Conservation (phyloP, 1,140 invertebrate species). For the Varroa destructor region DNA sequence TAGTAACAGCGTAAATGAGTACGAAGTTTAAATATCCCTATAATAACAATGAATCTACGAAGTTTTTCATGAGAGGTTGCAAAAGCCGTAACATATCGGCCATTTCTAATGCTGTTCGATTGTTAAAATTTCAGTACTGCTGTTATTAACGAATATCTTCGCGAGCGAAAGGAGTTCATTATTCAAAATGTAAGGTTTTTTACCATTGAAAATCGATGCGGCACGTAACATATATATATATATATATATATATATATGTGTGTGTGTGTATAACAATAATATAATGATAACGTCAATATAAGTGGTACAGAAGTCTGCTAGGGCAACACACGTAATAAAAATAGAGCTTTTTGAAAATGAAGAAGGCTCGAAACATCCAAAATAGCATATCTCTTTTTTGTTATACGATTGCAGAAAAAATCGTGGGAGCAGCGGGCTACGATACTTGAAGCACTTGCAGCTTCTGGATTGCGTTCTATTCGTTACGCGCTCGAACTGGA, state of each 20-base stretch:
- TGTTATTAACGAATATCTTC: slow-evolving; percentile 44
- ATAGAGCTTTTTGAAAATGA: too few relatives aligned
- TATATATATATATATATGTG: too few relatives aligned
- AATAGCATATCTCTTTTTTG: too few relatives aligned
- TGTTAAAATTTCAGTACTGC: slow-evolving; percentile 49
- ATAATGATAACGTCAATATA: too few relatives aligned
- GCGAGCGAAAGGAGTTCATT: slow-evolving; percentile 34
- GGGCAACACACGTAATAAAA: too few relatives aligned
- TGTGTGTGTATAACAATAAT: too few relatives aligned
- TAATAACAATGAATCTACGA: slow-evolving; percentile 27
- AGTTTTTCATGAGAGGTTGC: neutral
- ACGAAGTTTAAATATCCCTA: slow-evolving; percentile 6
- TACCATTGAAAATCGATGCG: slow-evolving; percentile 26
- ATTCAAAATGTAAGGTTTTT: slow-evolving; percentile 12
- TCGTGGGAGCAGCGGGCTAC: slow-evolving; percentile 40
- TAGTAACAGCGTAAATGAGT: too few relatives aligned
- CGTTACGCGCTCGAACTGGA: slow-evolving; percentile 84
- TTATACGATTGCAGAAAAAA: neutral
- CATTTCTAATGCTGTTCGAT: too few relatives aligned
- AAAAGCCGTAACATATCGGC: too few relatives aligned
- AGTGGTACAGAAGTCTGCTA: too few relatives aligned
- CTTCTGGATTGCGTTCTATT: slow-evolving; percentile 83
- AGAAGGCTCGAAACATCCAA: too few relatives aligned
- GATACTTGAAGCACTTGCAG: slow-evolving; percentile 85
- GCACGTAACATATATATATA: neutral